These are phyloP conservation scores for Nomada ruficornis DNA, from an alignment of 2,888 invertebrate genomes.

Conservation along the genomic window DNA sequence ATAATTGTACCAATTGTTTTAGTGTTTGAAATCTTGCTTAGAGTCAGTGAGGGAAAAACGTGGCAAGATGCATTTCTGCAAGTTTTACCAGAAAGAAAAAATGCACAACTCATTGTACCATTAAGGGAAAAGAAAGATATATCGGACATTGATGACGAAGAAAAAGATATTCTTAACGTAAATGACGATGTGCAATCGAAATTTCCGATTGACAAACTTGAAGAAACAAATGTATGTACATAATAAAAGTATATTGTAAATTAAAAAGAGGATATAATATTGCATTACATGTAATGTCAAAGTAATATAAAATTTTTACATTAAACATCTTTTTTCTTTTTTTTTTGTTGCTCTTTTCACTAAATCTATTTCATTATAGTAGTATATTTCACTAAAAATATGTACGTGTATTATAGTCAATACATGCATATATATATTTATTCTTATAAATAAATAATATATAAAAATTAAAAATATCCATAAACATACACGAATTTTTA, in stretches of 20 bases:
- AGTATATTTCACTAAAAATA: constrained; percentile 22
- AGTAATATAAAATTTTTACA: constrained; percentile 38
- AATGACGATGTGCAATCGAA: constrained; percentile 8
- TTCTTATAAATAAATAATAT: constrained; percentile 63
- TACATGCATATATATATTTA: constrained; percentile 31
- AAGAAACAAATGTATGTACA: constrained; percentile 30
- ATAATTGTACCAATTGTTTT: constrained; percentile 73
- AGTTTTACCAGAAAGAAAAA: constrained; percentile 92
- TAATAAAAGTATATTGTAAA: constrained; percentile 33
- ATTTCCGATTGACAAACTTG: constrained; percentile 17
- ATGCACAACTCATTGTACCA: constrained; percentile 85
- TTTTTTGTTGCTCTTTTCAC: constrained; percentile 12
- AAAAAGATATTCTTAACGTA: neutral
- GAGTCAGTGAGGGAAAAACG: constrained; percentile 90
- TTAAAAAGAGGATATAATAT: constrained; percentile 29
- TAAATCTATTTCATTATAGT: constrained; percentile 20
- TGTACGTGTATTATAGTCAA: neutral
- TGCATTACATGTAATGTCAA: constrained; percentile 39
- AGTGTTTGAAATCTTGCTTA: constrained; percentile 94
- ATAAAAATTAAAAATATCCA: constrained; percentile 26
- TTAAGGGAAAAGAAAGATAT: constrained; percentile 17
- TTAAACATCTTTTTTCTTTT: constrained; percentile 1
- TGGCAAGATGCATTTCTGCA: constrained; percentile 93
- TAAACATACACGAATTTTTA: constrained; percentile 4
- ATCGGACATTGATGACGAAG: constrained; percentile 7